Conservation (phyloP, 1,140 invertebrate species). For the Condylostylus longicornis region DNA sequence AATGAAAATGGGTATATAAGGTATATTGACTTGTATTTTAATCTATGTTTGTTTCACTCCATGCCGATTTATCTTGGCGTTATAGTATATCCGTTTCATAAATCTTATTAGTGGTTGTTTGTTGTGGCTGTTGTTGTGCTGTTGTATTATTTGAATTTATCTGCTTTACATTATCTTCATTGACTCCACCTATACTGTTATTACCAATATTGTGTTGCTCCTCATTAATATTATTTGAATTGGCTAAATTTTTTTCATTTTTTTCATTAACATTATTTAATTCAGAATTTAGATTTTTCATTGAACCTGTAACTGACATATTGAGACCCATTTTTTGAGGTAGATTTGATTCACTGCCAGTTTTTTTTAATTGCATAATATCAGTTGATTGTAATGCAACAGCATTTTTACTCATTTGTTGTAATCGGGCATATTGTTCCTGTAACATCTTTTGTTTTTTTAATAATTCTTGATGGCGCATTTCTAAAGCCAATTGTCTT, state of each 20-base stretch:
- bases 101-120: constrained; percentile 49
- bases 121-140: constrained; percentile 12
- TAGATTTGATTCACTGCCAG: constrained; percentile 76
- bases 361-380: constrained; percentile 60
- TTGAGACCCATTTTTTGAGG: constrained; percentile 68
- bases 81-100: constrained; percentile 83
- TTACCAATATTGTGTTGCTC: constrained; percentile 1
- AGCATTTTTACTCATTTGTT: constrained; percentile 65
- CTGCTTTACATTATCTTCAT: constrained; percentile 16
- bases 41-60: constrained; percentile 31
- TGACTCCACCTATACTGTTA: constrained; percentile 7
- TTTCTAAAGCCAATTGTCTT: constrained; percentile 62
- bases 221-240: constrained; percentile 7
- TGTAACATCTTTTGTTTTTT: constrained; percentile 73
- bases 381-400: constrained; percentile 45
- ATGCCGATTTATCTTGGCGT: constrained; percentile 27
- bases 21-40: too few relatives aligned
- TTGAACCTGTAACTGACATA: constrained; percentile 45
- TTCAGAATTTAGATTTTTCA: constrained; percentile 40
- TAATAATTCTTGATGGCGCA: constrained; percentile 69
- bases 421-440: constrained; percentile 73
- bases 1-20: too few relatives aligned
- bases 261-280: constrained; percentile 18
- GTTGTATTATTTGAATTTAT: constrained; percentile 19
- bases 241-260: constrained; percentile 13